Conservation (phyloP, 2,113 vertebrate genomes). For the Tympanuchus pallidicinctus region DNA sequence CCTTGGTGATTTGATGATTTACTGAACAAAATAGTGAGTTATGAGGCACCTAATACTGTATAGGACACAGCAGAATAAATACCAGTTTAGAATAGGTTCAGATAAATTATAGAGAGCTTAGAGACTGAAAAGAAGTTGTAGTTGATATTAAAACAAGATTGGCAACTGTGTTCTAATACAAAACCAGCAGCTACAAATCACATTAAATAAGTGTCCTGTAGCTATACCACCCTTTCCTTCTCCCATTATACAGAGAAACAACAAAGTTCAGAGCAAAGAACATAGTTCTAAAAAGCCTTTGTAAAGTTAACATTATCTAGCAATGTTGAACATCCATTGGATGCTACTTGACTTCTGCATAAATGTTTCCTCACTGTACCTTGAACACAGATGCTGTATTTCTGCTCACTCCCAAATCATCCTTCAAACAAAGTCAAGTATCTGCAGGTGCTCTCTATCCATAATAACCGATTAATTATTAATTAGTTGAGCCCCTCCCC, state of each 20-base stretch:
- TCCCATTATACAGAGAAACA: background rate
- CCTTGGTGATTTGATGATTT: background rate
- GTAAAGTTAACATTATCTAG: accelerated
- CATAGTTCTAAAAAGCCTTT: background rate
- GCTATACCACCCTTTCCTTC: accelerated
- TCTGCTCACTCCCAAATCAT: accelerated
- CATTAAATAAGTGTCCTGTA: accelerated
- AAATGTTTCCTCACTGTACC: accelerated
- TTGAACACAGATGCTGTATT: background rate
- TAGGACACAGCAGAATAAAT: background rate
- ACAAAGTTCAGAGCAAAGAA: accelerated
- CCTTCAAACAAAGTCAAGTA: accelerated
- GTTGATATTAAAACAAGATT: background rate
- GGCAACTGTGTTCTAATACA: accelerated
- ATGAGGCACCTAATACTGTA: background rate
- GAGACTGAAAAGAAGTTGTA: background rate
- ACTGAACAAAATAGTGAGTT: too few relatives aligned
- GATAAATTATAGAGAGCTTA: accelerated
- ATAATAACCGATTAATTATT: background rate
- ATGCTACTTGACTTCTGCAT: accelerated
- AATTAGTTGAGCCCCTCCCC: background rate
- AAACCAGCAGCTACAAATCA: accelerated
- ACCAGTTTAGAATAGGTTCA: background rate
- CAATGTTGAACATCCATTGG: too few relatives aligned
- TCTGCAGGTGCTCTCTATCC: accelerated